Evolutionary conservation across 2,797 vertebrate species (phyloP).

Genomic region (Centropyge bicolor): DNA sequence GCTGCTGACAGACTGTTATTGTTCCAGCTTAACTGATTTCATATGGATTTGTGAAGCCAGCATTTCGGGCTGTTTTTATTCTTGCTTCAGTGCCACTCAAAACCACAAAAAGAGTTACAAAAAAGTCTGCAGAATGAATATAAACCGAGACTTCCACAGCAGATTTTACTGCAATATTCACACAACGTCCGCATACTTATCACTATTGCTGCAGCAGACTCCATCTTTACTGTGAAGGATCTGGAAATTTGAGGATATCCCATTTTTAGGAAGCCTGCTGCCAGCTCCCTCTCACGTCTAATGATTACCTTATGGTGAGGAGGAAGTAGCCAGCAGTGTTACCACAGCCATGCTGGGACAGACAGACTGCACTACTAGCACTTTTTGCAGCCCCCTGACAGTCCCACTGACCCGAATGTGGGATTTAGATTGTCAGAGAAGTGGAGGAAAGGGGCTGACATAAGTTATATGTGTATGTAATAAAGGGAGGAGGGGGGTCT

Average conservation of each 20-base stretch:
- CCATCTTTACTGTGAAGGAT: constrained; percentile 52
- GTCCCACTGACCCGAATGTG: constrained; percentile 69
- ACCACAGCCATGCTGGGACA: constrained; percentile 72
- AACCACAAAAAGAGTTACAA: not conserved
- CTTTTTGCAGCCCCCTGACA: constrained; percentile 70
- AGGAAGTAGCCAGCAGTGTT: constrained; percentile 74
- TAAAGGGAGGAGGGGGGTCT: constrained; percentile 40
- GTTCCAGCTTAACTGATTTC: constrained; percentile 54
- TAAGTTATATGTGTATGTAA: constrained; percentile 53
- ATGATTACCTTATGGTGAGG: constrained; percentile 80
- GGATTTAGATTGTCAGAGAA: constrained; percentile 65
- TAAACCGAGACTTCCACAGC: constrained; percentile 6
- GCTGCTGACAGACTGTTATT: constrained; percentile 54
- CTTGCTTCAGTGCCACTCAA: constrained; percentile 20
- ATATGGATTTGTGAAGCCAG: constrained; percentile 37
- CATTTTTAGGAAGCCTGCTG: constrained; percentile 60
- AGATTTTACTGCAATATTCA: constrained; percentile 18
- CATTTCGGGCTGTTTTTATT: constrained; percentile 24
- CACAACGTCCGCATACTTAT: constrained; percentile 41
- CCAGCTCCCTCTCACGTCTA: constrained; percentile 74
- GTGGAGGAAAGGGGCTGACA: constrained; percentile 52
- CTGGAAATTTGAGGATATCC: constrained; percentile 70
- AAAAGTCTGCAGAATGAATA: constrained; percentile 19
- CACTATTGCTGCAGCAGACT: constrained; percentile 40
- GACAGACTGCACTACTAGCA: constrained; percentile 74